Evolutionary conservation across 2,113 vertebrate genomes (phyloP), one percentile per base, ranked within the genome.

Genomic region (Notothenia coriiceps): DNA sequence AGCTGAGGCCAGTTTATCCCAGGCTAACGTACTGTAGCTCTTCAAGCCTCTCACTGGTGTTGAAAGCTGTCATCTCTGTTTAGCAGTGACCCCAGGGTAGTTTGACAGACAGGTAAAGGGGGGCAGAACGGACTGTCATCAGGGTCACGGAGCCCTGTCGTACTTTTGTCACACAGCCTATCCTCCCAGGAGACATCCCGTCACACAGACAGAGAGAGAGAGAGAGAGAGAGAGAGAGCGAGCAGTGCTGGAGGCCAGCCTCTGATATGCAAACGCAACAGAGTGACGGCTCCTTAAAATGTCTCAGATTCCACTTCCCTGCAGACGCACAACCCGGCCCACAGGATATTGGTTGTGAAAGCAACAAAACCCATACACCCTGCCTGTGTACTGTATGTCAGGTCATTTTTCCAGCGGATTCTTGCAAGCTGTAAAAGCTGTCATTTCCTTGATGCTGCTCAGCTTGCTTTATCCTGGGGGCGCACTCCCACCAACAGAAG

Each of bases 211-310:
- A 76, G 51, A 29, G 35, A 68, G 56, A 59, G 54, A 56, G 51
- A 76, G 51, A 29, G 35, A 68, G 56, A 59, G 54, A 65, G 78
- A 56, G 51, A 73, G 51, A 29, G 35, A 68, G 56, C 51, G 54
- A 65, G 78, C 47, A 29, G 35, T 47, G 86, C 86, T 84, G 63
- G 62, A 65, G 79, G 86, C 62, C 69, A 70, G 59, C 86, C 59
- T 71, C 20, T 25, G 59, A 86, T 62, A 79, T 74, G 77, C 65
- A 60, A 85, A 56, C 3, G 10, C 61, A 59, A 46, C 56, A 15
- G 76, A 89, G 55, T 74, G 84, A 83, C 88, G 88, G 86, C 79
- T 84, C 70, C 82, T 83, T 70, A 68, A 86, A 88, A 52, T 18
- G 25, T 65, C 69, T 85, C 79, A 0, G 46, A 55, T 69, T 74